Evolutionary conservation across 2,888 invertebrate species (phyloP), one percentile per base, ranked within the genome.

Genomic region (Ectemnius lituratus): DNA sequence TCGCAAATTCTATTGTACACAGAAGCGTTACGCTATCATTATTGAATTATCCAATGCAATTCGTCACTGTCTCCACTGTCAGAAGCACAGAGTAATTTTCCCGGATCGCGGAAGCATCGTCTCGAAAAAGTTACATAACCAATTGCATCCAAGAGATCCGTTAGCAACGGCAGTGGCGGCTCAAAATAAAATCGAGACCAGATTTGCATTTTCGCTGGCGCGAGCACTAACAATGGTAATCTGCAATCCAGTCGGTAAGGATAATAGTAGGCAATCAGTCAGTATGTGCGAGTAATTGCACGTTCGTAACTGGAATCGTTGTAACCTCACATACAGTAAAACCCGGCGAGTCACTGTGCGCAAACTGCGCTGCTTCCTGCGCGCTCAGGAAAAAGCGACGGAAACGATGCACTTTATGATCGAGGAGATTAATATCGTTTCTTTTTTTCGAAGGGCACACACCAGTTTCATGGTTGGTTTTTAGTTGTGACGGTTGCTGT

Each of bases 401-500:
- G 59, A 56, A 62, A 56, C 57, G 67, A 3, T 66, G 28, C 68
- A 72, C 68, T 76, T n/a, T 27, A 23, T 11, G n/a, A 47, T 45
- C 63, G n/a, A 61, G 5, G 58, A 59, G 65, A 58, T 3, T 64
- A 52, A 2, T 37, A n/a, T 52, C 71, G 23, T 23, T 23, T 52
- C 71, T 2, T 23, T 23, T 3, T 23, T 23, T 23, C 23, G 18
- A 4, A 5, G 13, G 11, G 52, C 78, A 84, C 83, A 78, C 82
- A 83, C 83, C 83, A 83, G 76, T 56, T 83, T 83, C 83, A 83
- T 83, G 69, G 59, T 68, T 59, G 75, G 11, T 47, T 63, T 52
- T 56, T 64, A 46, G 23, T 52, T 56, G 20, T 14, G 46, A 27
- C 65, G 52, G 13, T 37, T 62, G 18, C 8, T 28, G 49, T 5